A percentile compares a stretch with the other conserved stretches of the same genome.
phyloP scores from a whole-genome alignment of 2,797 vertebrate genomes.

The Austrolebias charrua region DNA sequence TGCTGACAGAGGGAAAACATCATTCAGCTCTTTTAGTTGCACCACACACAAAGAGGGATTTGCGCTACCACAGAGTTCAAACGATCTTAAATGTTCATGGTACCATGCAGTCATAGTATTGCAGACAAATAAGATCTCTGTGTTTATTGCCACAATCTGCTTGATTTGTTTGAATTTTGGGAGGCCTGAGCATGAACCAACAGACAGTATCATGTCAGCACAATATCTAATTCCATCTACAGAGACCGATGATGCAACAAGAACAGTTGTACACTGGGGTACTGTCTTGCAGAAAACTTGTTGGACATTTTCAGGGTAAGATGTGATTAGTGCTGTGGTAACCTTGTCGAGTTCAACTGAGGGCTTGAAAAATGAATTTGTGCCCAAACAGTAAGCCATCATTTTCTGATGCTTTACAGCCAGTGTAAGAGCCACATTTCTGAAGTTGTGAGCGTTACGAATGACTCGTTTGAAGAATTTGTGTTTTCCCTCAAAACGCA shows the following conservation, averaged over 20 bases:
- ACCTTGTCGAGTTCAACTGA: constrained; percentile 43
- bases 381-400: constrained; percentile 27
- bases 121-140: constrained; percentile 38
- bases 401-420: constrained; percentile 25
- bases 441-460: constrained; percentile 20
- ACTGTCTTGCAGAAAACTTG: constrained; percentile 17
- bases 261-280: constrained; percentile 19
- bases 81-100: constrained; percentile 33
- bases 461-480: constrained; percentile 17
- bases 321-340: constrained; percentile 23
- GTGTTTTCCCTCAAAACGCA: constrained; percentile 24
- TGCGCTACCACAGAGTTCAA: constrained; percentile 14
- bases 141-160: constrained; percentile 37
- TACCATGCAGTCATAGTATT: constrained; percentile 37
- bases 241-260: constrained; percentile 37
- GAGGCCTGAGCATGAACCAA: constrained; percentile 36
- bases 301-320: constrained; percentile 48
- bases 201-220: constrained; percentile 20
- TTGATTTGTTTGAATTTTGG: constrained; percentile 34
- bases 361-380: constrained; percentile 43
- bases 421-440: constrained; percentile 24
- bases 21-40: constrained; percentile 28
- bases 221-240: constrained; percentile 33
- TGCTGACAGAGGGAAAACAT: constrained; percentile 27
- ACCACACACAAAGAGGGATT: constrained; percentile 25